phyloP scores from a whole-genome alignment of 2,113 vertebrate genomes.

The Zosterops japonicus region DNA sequence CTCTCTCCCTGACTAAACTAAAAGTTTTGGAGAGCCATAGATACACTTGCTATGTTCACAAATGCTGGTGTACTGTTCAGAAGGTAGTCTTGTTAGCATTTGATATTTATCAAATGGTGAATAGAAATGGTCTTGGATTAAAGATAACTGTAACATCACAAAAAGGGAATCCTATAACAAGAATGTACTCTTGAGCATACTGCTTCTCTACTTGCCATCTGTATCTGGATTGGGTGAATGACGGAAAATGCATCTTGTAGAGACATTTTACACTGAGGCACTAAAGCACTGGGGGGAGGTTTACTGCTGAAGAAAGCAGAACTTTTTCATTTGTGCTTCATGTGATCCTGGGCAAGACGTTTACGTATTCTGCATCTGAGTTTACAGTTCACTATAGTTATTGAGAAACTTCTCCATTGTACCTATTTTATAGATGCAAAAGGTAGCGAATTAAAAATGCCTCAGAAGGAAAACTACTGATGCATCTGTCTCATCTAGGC shows the following conservation, averaged over 20 bases:
- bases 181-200: neutral
- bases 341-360: neutral
- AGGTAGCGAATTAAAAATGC: neutral
- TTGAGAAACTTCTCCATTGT: neutral
- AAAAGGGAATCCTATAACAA: neutral
- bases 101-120: neutral
- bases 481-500: neutral
- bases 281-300: neutral
- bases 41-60: neutral
- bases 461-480: neutral
- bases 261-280: neutral
- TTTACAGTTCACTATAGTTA: neutral
- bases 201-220: neutral
- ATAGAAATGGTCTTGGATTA: neutral
- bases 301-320: neutral
- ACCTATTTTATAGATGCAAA: neutral
- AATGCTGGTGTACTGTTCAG: neutral
- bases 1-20: neutral
- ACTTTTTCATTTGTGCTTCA: neutral
- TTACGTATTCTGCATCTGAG: neutral
- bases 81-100: neutral
- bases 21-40: neutral
- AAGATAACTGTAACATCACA: neutral
- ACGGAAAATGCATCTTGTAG: neutral
- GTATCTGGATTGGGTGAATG: neutral